These are phyloP conservation scores for Poicephalus gulielmi DNA, from an alignment of 2,113 vertebrate genomes.

Conservation along the genomic window DNA sequence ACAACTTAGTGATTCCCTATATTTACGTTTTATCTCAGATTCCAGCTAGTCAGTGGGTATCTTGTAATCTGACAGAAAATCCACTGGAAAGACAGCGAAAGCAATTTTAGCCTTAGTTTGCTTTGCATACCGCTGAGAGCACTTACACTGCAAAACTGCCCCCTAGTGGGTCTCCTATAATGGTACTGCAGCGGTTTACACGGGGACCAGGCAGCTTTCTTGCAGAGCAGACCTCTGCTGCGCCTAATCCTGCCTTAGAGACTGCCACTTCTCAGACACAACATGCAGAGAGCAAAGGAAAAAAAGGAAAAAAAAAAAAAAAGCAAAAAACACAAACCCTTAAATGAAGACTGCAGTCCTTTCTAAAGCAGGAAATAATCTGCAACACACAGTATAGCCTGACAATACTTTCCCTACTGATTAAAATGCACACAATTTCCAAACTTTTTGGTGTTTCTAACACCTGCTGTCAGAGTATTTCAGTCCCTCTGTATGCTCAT, in stretches of 20 bases:
- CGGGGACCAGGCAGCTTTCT: background rate
- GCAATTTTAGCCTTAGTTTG: rapidly evolving
- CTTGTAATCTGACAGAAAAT: background rate
- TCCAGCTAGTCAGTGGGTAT: background rate
- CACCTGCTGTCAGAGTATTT: background rate
- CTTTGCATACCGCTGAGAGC: rapidly evolving
- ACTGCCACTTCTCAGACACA: background rate
- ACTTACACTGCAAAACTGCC: background rate
- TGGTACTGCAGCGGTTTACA: background rate
- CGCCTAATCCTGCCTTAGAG: background rate
- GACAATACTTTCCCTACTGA: background rate
- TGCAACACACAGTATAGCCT: too few relatives aligned
- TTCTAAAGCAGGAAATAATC: background rate
- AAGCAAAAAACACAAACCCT: rapidly evolving
- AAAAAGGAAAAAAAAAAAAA: too few relatives aligned
- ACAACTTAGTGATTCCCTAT: background rate
- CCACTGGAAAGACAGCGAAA: background rate
- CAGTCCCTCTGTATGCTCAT: background rate
- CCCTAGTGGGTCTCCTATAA: background rate
- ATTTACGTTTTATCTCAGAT: background rate
- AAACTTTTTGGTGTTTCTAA: background rate
- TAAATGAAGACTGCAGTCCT: background rate
- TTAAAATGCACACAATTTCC: background rate
- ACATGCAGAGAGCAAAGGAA: background rate
- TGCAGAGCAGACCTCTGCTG: background rate